Evolutionary conservation across 2,797 vertebrate genomes (phyloP).

Genomic region (Schizopygopsis pylzovi): DNA sequence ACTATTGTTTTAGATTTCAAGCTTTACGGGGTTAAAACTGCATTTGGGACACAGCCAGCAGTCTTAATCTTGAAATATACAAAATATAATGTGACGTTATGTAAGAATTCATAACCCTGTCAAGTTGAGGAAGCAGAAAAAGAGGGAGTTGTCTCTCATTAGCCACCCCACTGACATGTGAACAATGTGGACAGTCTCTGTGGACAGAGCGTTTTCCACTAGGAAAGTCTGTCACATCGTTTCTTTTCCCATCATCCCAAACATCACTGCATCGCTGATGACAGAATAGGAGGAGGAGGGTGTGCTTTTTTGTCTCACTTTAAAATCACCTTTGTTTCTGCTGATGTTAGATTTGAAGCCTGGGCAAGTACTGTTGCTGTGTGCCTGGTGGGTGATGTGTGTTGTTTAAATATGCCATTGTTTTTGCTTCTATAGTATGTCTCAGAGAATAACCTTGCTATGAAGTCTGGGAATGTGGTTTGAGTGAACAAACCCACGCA

Average conservation of each 20-base stretch:
- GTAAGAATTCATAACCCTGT: background rate
- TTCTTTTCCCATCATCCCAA: slow-evolving; percentile 37
- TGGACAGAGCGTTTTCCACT: slow-evolving; percentile 34
- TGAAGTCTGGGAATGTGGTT: slow-evolving; percentile 18
- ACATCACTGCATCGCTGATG: slow-evolving; percentile 28
- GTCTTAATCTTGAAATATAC: background rate
- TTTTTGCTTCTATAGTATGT: slow-evolving; percentile 37
- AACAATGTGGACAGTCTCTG: slow-evolving; percentile 41
- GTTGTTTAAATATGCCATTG: slow-evolving; percentile 55
- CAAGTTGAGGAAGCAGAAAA: slow-evolving; percentile 12
- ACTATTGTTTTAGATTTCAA: background rate
- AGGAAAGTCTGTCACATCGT: slow-evolving; percentile 44
- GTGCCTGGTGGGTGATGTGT: slow-evolving; percentile 40
- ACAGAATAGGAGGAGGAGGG: slow-evolving; percentile 46
- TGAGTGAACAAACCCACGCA: slow-evolving; percentile 32
- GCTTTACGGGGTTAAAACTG: background rate
- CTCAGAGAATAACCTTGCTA: slow-evolving; percentile 55
- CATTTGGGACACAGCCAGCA: background rate
- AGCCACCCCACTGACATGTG: slow-evolving; percentile 39
- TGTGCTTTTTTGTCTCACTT: slow-evolving; percentile 38
- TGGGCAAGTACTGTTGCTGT: background rate
- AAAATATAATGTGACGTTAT: background rate
- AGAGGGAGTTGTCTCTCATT: slow-evolving; percentile 23
- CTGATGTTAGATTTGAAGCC: slow-evolving; percentile 30
- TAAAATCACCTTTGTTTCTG: slow-evolving; percentile 49